These are phyloP conservation scores for Camponotus floridanus DNA, from an alignment of 1,140 invertebrate species.

Conservation along the genomic window DNA sequence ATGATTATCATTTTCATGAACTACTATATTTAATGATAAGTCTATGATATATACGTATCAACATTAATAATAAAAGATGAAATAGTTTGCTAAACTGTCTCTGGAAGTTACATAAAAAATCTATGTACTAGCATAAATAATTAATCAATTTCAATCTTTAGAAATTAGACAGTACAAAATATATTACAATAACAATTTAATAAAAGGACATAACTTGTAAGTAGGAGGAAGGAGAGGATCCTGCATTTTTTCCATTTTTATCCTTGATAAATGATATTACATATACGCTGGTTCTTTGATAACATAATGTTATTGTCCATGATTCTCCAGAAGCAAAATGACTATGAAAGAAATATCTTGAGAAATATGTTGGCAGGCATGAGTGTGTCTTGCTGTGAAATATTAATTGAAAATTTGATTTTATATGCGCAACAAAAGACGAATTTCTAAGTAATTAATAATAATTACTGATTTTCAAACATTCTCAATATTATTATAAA, in stretches of 20 bases:
- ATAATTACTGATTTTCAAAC: background rate
- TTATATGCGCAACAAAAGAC: background rate
- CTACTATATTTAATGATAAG: background rate
- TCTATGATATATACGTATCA: slow-evolving; percentile 19
- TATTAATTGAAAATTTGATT: background rate
- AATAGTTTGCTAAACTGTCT: background rate
- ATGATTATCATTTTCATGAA: background rate
- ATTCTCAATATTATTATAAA: slow-evolving; percentile 39
- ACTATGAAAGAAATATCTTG: slow-evolving; percentile 4
- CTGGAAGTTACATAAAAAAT: slow-evolving; percentile 34
- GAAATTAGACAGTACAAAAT: slow-evolving; percentile 50
- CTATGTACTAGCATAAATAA: slow-evolving; percentile 59
- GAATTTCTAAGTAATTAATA: background rate
- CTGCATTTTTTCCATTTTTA: slow-evolving; percentile 17
- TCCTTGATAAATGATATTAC: background rate
- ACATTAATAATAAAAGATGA: background rate
- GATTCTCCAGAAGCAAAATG: slow-evolving; percentile 1
- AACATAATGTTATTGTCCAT: slow-evolving; percentile 45
- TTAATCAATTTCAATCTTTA: slow-evolving; percentile 42
- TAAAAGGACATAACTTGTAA: slow-evolving; percentile 46
- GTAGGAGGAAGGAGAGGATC: slow-evolving; percentile 5
- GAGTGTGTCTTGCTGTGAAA: background rate
- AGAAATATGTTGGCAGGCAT: slow-evolving; percentile 7
- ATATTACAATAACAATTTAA: slow-evolving; percentile 66
- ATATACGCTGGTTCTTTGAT: background rate